Evolutionary conservation across 2,888 invertebrate species (phyloP).

Genomic region (Theretra japonica): DNA sequence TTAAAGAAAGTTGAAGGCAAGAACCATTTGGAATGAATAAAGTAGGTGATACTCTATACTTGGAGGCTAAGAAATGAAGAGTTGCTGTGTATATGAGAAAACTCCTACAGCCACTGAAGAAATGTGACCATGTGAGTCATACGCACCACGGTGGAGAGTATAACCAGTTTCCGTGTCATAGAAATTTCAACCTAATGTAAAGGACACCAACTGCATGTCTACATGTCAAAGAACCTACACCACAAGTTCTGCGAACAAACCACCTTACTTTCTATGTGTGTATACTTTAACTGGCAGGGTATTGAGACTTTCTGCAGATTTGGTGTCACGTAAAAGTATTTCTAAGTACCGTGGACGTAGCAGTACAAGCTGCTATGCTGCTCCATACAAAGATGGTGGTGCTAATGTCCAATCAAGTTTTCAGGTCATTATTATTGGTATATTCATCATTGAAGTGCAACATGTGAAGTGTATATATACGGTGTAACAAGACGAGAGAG

Average conservation of each 20-base stretch:
- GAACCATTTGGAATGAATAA: conserved; percentile 17
- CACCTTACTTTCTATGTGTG: conserved; percentile 29
- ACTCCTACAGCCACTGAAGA: conserved; percentile 2
- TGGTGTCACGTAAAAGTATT: conserved; percentile 44
- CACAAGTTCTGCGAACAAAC: conserved; percentile 11
- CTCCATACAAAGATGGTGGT: conserved; percentile 71
- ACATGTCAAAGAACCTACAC: conserved; percentile 20
- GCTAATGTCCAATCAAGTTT: conserved; percentile 84
- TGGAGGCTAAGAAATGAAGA: conserved; percentile 24
- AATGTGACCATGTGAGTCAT: conserved; percentile 7
- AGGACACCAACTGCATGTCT: conserved; percentile 24
- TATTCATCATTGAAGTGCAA: conserved; percentile 59
- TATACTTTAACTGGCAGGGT: conserved; percentile 44
- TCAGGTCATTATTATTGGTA: conserved; percentile 76
- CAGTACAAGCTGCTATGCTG: conserved; percentile 57
- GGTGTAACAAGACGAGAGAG: conserved; percentile 46
- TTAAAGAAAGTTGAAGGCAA: conserved; percentile 10
- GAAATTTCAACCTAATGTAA: conserved; percentile 13
- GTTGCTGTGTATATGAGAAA: background rate
- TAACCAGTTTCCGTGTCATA: conserved; percentile 16
- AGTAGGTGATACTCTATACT: conserved; percentile 7
- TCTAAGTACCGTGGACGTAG: conserved; percentile 58
- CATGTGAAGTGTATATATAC: conserved; percentile 45
- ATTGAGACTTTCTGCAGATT: conserved; percentile 27
- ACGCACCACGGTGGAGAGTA: background rate